These are phyloP conservation scores for Erpetoichthys calabaricus DNA, from an alignment of 2,797 vertebrate species.

Conservation along the genomic window DNA sequence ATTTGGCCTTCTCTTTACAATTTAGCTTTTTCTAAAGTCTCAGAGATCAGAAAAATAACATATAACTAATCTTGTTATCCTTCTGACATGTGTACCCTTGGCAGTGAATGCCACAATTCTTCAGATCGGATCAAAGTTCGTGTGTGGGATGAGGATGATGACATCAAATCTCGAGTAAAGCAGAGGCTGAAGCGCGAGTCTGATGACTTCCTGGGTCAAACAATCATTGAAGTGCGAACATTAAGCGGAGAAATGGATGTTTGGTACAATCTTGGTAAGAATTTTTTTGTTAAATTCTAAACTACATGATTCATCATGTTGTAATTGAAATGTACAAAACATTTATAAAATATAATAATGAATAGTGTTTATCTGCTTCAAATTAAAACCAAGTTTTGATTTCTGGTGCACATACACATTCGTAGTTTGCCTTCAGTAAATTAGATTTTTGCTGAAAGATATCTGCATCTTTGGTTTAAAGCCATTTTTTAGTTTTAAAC, in stretches of 20 bases:
- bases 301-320: too few relatives aligned
- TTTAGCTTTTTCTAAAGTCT: background rate
- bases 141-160: constrained; percentile 95
- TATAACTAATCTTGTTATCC: too few relatives aligned
- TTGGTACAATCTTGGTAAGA: constrained; percentile 96
- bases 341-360: too few relatives aligned
- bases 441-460: too few relatives aligned
- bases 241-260: constrained; percentile 97
- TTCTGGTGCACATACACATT: too few relatives aligned
- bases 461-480: too few relatives aligned
- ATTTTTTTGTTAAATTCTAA: background rate
- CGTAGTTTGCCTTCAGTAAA: too few relatives aligned
- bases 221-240: constrained; percentile 92
- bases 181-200: constrained; percentile 93
- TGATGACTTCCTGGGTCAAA: constrained; percentile 93
- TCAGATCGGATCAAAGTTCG: constrained; percentile 95
- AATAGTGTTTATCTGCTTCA: too few relatives aligned
- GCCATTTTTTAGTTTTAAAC: too few relatives aligned
- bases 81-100: constrained; percentile 1
- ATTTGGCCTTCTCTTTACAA: too few relatives aligned
- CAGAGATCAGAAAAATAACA: background rate
- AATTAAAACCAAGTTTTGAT: too few relatives aligned
- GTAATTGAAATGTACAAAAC: too few relatives aligned
- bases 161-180: constrained; percentile 94
- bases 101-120: constrained; percentile 94